Percentiles rank a stretch among this genome's conserved stretches.
These are phyloP conservation scores for Telmatherina bonti DNA, from an alignment of 2,797 vertebrate genomes.

Conservation along the genomic window DNA sequence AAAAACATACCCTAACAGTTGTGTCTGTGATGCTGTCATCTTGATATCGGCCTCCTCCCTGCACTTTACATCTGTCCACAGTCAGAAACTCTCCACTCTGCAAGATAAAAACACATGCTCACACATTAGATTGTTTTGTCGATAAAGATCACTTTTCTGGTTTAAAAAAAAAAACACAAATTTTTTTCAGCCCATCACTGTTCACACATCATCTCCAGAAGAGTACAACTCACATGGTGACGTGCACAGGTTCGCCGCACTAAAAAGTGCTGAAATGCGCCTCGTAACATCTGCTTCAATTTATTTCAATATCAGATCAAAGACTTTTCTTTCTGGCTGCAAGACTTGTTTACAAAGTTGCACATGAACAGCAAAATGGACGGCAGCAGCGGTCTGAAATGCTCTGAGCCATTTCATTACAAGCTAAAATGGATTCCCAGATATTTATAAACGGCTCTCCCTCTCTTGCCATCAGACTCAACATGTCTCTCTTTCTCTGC, in stretches of 20 bases:
- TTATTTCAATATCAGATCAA: constrained; percentile 45
- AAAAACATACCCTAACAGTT: constrained; percentile 67
- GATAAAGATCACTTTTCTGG: constrained; percentile 9
- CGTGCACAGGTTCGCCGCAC: neutral
- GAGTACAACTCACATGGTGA: constrained; percentile 13
- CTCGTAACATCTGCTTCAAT: constrained; percentile 36
- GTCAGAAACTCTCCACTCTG: constrained; percentile 82
- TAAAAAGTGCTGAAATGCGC: constrained; percentile 32
- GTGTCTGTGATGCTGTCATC: constrained; percentile 76
- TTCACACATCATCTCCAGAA: neutral
- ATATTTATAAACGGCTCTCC: constrained; percentile 75
- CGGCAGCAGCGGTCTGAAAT: constrained; percentile 36
- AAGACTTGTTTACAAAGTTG: constrained; percentile 50
- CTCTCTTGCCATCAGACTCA: constrained; percentile 53
- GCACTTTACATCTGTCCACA: constrained; percentile 79
- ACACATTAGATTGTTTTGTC: constrained; percentile 17
- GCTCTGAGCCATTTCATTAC: constrained; percentile 59
- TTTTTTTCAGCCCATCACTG: constrained; percentile 8
- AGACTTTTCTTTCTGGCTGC: constrained; percentile 37
- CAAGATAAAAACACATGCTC: constrained; percentile 25
- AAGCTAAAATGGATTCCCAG: constrained; percentile 68
- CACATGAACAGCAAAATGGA: constrained; percentile 53
- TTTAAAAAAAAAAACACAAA: constrained; percentile 19
- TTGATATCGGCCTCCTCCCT: constrained; percentile 67
- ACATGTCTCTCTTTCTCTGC: constrained; percentile 46